Evolutionary conservation across 1,140 invertebrate genomes (phyloP).

Genomic region (Drosophila nigromelanica): DNA sequence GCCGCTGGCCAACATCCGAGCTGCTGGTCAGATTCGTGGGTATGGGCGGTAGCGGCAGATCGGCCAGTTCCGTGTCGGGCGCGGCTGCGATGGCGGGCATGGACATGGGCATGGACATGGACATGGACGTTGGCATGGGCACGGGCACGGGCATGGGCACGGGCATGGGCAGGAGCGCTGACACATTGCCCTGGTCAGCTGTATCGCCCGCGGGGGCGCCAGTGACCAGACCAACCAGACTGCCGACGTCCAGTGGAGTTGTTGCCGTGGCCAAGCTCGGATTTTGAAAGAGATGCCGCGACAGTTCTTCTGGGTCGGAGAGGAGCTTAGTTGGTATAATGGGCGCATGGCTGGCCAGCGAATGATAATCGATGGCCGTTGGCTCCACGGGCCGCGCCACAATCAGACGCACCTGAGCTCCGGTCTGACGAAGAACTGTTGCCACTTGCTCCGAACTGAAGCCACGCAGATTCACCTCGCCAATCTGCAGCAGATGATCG

Average conservation of each 20-base stretch:
- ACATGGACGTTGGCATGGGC: too few species aligned
- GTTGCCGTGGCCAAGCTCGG: conserved; percentile 74
- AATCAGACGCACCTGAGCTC: conserved; percentile 93
- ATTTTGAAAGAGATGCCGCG: conserved; percentile 89
- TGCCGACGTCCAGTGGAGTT: conserved; percentile 55
- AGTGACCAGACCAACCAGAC: conserved; percentile 65
- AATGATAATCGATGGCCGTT: conserved; percentile 87
- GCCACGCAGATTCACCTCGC: conserved; percentile 95
- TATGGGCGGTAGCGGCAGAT: conserved; percentile 78
- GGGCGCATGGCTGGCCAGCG: conserved; percentile 88
- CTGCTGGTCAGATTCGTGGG: conserved; percentile 46
- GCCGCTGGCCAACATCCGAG: conserved; percentile 44
- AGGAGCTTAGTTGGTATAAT: conserved; percentile 93
- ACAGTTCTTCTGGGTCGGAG: conserved; percentile 92
- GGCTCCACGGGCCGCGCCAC: conserved; percentile 94
- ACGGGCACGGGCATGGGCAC: neutral
- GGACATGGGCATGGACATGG: neutral
- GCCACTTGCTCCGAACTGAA: conserved; percentile 97
- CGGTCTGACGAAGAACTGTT: conserved; percentile 94
- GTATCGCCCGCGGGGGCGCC: conserved; percentile 63
- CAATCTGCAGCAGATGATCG: conserved; percentile 97
- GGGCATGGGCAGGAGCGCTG: conserved; percentile 4
- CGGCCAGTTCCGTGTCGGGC: conserved; percentile 71
- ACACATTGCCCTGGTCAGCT: conserved; percentile 53
- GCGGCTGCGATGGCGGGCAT: conserved; percentile 12